Evolutionary conservation across 2,888 invertebrate species (phyloP), one percentile per base, ranked within the genome.

Genomic region (Cremastinae sp.): DNA sequence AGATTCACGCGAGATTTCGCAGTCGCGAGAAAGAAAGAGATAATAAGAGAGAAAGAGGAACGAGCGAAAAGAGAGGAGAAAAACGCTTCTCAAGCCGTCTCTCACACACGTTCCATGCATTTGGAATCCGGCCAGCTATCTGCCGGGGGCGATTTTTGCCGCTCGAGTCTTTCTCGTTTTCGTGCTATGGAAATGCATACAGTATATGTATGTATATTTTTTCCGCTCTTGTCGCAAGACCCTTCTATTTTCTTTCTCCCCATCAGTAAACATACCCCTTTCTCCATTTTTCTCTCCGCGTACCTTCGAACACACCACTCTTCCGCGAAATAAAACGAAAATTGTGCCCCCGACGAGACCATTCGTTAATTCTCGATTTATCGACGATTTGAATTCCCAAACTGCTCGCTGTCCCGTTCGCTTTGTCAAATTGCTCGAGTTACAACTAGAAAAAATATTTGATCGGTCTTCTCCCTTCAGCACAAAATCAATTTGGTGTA

Each of bases 81-180:
- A 45, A 43, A 43, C 28, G 43, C 56, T 68, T 64, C 64, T 68
- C 51, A 12, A 36, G 10, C 28, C 22, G 16, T 41, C 38, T 36
- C 54, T 36, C 43, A 38, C 71, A 61, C 68, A 69, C 72, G 75
- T 69, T 75, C 64, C 72, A 38, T 64, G 58, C 62, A 76, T 76
- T 76, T 73, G 76, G 73, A 76, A 73, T 65, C 59, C 64, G 54
- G 76, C 73, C 76, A 76, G 73, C 64, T 59, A 73, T 73, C 47
- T 59, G 53, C 73, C 34, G 18, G 34, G 14, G 65, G 64, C 73
- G 69, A 76, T 73, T 76, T 76, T 53, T 53, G 28, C 64, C 68
- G 73, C 69, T 53, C 72, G 73, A 64, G 64, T 36, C 28, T 69
- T 76, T 49, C 59, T 51, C 64, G 58, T 64, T 68, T 45, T 61